phyloP scores from a whole-genome alignment of 2,888 invertebrate species.

The Mayetiola destructor region DNA sequence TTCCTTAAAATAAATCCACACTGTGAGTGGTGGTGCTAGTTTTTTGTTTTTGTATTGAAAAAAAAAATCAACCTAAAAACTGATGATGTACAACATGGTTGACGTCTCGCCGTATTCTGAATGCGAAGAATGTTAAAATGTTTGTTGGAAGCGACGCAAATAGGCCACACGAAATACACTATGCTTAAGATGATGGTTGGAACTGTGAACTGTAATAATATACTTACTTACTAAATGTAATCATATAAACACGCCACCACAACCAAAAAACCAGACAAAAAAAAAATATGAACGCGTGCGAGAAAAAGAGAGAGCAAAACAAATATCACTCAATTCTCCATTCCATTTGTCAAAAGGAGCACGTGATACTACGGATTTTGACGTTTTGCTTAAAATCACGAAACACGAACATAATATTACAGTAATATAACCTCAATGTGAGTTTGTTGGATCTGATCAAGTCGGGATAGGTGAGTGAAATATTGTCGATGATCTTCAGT shows the following conservation, averaged over 20 bases:
- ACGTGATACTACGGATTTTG: too few species aligned
- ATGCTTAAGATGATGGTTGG: background rate
- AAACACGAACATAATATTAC: too few species aligned
- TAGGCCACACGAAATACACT: background rate
- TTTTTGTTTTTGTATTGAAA: too few species aligned
- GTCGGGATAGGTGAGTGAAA: background rate
- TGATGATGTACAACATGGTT: background rate
- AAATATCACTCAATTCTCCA: too few species aligned
- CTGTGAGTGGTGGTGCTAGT: too few species aligned
- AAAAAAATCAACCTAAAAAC: too few species aligned
- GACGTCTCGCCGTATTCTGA: conserved; percentile 3
- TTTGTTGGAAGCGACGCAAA: background rate
- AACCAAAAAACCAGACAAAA: background rate
- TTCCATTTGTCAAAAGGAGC: too few species aligned
- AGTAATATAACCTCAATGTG: background rate
- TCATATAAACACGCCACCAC: background rate
- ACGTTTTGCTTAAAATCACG: background rate
- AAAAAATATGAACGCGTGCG: background rate
- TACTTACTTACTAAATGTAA: background rate
- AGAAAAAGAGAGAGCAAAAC: background rate
- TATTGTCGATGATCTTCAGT: background rate
- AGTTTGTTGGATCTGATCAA: too few species aligned
- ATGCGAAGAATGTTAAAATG: background rate
- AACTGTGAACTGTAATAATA: too few species aligned
- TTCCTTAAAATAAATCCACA: too few species aligned